These are phyloP conservation scores for Phymanthus crucifer DNA, from an alignment of 92 coral and sea anemone species.

Conservation along the genomic window DNA sequence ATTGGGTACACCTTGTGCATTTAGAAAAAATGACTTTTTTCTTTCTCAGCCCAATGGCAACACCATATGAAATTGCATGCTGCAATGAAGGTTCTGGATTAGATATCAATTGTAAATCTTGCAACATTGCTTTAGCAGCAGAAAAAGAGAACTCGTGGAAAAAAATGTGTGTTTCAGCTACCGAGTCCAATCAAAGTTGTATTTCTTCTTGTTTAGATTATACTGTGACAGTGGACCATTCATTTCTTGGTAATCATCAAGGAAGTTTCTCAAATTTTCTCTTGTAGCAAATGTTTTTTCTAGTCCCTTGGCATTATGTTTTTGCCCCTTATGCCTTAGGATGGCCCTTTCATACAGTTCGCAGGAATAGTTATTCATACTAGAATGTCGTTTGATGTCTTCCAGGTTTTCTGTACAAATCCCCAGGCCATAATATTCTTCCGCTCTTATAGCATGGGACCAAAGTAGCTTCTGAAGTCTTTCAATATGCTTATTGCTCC, in stretches of 20 bases:
- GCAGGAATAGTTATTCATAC: constrained; percentile 67
- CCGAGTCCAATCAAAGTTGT: background rate
- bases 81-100: constrained; percentile 5
- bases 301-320: constrained; percentile 62
- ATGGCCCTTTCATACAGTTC: constrained; percentile 58
- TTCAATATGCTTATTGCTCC: constrained; percentile 18
- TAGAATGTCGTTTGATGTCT: constrained; percentile 54
- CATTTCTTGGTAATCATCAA: constrained; percentile 17
- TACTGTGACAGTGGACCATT: constrained; percentile 55
- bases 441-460: constrained; percentile 10
- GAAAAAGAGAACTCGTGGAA: constrained; percentile 37
- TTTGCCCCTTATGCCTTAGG: constrained; percentile 52
- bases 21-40: background rate
- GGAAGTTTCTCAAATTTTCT: constrained; percentile 40
- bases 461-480: constrained; percentile 7
- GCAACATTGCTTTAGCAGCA: constrained; percentile 34
- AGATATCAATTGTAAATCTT: background rate
- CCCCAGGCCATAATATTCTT: constrained; percentile 20
- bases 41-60: constrained; percentile 25
- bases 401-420: constrained; percentile 38
- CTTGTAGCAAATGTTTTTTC: constrained; percentile 59
- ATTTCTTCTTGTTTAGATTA: constrained; percentile 27
- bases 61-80: constrained; percentile 50
- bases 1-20: background rate
- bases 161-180: constrained; percentile 19